phyloP scores from a whole-genome alignment of 2,888 invertebrate species.

The Rotaria macrura region DNA sequence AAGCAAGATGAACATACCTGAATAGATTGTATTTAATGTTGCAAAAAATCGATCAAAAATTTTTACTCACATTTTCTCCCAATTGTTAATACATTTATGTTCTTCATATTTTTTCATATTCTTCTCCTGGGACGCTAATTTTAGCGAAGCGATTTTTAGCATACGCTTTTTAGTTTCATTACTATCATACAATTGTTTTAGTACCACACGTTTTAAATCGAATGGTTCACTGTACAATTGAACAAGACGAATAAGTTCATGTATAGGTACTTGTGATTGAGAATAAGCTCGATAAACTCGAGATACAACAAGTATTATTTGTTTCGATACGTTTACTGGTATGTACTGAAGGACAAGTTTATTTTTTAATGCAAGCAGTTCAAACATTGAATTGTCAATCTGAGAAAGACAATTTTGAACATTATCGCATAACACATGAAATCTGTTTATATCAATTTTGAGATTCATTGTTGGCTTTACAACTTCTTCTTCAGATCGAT shows the following conservation, averaged over 20 bases:
- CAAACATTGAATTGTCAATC: constrained; percentile 43
- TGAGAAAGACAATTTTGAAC: constrained; percentile 43
- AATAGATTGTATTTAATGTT: neutral
- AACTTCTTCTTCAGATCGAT: no score
- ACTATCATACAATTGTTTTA: constrained; percentile 48
- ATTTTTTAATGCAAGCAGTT: constrained; percentile 47
- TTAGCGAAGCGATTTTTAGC: constrained; percentile 46
- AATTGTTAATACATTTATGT: constrained; percentile 47
- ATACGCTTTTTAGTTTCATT: constrained; percentile 47
- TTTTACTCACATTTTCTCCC: constrained; percentile 45
- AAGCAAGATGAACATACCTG: constrained; percentile 36
- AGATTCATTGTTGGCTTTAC: neutral
- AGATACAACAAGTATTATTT: constrained; percentile 36
- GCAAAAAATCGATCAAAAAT: neutral
- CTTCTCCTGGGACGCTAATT: constrained; percentile 46
- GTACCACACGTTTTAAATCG: constrained; percentile 47
- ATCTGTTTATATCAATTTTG: constrained; percentile 42
- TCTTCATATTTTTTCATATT: constrained; percentile 45
- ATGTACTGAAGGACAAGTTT: constrained; percentile 45
- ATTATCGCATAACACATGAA: constrained; percentile 47
- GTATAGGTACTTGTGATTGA: constrained; percentile 46
- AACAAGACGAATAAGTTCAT: constrained; percentile 46
- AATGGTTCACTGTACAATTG: constrained; percentile 47
- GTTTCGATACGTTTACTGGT: constrained; percentile 44
- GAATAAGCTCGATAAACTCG: constrained; percentile 28